These are phyloP conservation scores for Tragelaphus strepsiceros DNA, from an alignment of 2,113 vertebrate genomes.

Conservation along the genomic window DNA sequence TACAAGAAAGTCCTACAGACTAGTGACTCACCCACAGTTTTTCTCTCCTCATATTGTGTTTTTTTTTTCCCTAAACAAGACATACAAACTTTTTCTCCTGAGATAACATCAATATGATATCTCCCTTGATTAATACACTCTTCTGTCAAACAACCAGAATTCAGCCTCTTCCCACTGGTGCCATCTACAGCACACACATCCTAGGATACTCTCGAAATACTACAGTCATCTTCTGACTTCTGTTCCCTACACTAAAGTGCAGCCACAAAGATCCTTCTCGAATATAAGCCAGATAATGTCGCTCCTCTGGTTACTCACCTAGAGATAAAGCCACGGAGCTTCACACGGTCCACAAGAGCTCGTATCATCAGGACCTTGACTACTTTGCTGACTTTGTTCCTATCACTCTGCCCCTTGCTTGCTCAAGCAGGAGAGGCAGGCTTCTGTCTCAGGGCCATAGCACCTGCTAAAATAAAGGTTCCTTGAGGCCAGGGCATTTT, in stretches of 20 bases:
- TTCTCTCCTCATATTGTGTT: background rate
- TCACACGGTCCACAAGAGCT: background rate
- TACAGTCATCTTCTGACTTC: background rate
- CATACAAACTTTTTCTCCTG: background rate
- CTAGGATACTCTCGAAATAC: background rate
- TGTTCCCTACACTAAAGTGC: background rate
- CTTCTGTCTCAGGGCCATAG: background rate
- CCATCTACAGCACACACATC: background rate
- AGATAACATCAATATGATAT: background rate
- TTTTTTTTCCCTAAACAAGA: background rate
- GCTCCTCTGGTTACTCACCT: background rate
- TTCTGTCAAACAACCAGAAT: background rate
- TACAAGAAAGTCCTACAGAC: background rate
- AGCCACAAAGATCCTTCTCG: background rate
- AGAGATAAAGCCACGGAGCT: background rate
- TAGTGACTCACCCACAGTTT: background rate
- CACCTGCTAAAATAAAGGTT: background rate
- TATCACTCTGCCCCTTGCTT: background rate
- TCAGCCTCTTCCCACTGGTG: background rate
- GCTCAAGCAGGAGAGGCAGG: background rate
- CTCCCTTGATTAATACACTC: background rate
- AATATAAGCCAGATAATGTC: accelerated
- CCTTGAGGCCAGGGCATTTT: background rate
- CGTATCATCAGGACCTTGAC: accelerated
- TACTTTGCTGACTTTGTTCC: background rate